Evolutionary conservation across 2,888 invertebrate genomes (phyloP).

Genomic region (Chaitophorus viminalis): DNA sequence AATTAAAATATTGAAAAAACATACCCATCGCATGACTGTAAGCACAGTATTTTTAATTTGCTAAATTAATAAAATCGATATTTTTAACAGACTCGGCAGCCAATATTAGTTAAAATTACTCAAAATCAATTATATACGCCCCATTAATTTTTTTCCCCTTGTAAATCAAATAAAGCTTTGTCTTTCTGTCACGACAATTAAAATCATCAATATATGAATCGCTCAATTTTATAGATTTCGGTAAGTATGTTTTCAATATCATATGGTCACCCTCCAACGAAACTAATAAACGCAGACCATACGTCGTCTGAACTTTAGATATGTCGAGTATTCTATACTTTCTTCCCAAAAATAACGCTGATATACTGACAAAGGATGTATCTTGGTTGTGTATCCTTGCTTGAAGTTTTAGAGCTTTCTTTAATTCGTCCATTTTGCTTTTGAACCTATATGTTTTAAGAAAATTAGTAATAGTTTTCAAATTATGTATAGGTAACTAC

Average conservation of each 20-base stretch:
- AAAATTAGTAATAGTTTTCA: neutral
- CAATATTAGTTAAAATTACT: neutral
- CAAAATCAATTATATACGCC: conserved; percentile 29
- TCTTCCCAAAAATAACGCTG: neutral
- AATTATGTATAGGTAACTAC: neutral
- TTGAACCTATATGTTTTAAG: neutral
- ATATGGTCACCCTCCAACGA: neutral
- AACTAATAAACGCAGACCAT: conserved; percentile 31
- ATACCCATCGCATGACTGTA: neutral
- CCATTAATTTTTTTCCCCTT: conserved; percentile 12
- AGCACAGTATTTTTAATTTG: neutral
- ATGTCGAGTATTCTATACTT: conserved; percentile 21
- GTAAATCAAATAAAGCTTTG: conserved; percentile 23
- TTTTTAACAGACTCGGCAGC: neutral
- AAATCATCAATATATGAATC: conserved; percentile 23
- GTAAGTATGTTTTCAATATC: conserved; percentile 42
- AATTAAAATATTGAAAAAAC: neutral
- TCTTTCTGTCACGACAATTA: neutral
- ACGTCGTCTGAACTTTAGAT: conserved; percentile 31
- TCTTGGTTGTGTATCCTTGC: conserved; percentile 17
- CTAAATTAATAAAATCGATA: neutral
- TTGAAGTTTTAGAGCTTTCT: conserved; percentile 11
- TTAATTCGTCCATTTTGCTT: conserved; percentile 25
- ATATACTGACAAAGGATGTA: conserved; percentile 17
- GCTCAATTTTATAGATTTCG: conserved; percentile 25